Evolutionary conservation across 2,113 vertebrate species (phyloP).

Genomic region (Gopherus flavomarginatus): DNA sequence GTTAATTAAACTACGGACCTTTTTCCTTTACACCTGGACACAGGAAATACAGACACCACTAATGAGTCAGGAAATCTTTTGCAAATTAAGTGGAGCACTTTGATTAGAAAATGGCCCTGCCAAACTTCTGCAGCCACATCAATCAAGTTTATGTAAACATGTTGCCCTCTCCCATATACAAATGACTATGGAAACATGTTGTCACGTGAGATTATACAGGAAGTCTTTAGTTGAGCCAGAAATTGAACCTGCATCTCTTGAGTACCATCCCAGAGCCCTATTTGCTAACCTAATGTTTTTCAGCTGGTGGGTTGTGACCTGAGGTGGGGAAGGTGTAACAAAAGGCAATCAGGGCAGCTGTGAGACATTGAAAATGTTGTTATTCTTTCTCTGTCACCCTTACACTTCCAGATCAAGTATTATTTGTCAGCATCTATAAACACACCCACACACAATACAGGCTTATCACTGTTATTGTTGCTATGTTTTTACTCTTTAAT

Average conservation of each 20-base stretch:
- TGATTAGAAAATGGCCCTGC: background rate
- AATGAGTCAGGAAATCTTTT: background rate
- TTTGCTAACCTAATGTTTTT: no score
- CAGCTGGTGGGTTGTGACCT: no score
- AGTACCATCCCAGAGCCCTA: no score
- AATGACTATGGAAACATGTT: background rate
- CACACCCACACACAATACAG: no score
- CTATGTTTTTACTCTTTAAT: background rate
- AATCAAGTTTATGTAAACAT: background rate
- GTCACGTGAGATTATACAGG: background rate
- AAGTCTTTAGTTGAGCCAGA: background rate
- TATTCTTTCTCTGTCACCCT: background rate
- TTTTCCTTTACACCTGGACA: background rate
- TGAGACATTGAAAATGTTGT: background rate
- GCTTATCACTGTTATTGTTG: background rate
- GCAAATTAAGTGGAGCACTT: background rate
- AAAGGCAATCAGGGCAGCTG: background rate
- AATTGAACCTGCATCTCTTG: background rate
- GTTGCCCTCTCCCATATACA: background rate
- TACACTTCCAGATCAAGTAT: background rate
- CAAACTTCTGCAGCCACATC: background rate
- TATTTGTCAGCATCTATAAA: background rate
- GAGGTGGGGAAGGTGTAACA: background rate
- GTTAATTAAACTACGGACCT: background rate
- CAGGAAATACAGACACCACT: background rate